Evolutionary conservation across 2,797 vertebrate species (phyloP).

Genomic region (Iguana delicatissima): DNA sequence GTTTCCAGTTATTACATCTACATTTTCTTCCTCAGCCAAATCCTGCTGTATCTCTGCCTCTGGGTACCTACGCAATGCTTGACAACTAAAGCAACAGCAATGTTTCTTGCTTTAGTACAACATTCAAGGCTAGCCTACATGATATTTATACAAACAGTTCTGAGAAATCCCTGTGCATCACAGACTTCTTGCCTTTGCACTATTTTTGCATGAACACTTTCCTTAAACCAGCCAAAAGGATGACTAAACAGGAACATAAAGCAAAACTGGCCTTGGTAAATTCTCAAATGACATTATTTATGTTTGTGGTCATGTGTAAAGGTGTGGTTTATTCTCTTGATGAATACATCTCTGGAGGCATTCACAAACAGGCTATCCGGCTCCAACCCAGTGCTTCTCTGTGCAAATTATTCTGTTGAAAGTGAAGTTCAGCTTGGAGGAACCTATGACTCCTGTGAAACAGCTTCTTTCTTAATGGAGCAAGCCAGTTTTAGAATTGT

Average conservation of each 20-base stretch:
- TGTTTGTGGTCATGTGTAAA: background rate
- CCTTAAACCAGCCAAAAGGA: background rate
- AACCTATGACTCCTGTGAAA: background rate
- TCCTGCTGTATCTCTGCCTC: background rate
- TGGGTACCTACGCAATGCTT: background rate
- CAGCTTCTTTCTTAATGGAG: constrained; percentile 6
- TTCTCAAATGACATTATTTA: constrained; percentile 1
- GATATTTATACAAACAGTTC: background rate
- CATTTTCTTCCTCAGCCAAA: background rate
- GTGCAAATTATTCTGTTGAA: background rate
- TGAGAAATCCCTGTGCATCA: background rate
- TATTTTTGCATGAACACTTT: background rate
- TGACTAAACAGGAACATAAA: background rate
- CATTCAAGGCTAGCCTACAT: background rate
- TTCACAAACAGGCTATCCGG: background rate
- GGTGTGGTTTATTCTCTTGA: constrained; percentile 19
- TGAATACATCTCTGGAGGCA: background rate
- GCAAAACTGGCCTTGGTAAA: background rate
- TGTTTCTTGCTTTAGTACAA: background rate
- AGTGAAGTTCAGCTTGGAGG: background rate
- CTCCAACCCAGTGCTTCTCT: background rate
- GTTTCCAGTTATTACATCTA: background rate
- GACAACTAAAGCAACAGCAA: background rate
- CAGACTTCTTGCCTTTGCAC: background rate
- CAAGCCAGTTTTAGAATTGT: background rate